These are phyloP conservation scores for Dicranocentrus wangi DNA, from an alignment of 2,888 invertebrate species.

Conservation along the genomic window DNA sequence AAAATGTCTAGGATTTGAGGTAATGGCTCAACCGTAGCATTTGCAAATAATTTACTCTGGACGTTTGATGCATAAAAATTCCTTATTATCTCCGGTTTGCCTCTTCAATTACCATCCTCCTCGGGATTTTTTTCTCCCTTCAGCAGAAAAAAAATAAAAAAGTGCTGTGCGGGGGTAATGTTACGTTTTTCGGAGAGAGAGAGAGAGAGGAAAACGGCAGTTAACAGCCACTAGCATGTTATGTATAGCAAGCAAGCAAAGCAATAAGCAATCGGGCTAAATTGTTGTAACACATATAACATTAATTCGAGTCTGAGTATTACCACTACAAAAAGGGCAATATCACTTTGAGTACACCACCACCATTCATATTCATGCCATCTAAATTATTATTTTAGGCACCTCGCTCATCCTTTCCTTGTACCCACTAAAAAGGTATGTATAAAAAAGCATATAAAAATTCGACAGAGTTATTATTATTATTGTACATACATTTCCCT, in stretches of 20 bases:
- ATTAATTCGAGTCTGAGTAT: conserved; percentile 46
- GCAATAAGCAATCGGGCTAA: conserved; percentile 50
- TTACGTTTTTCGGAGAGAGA: conserved; percentile 10
- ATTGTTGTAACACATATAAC: conserved; percentile 53
- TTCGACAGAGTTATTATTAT: too few species aligned
- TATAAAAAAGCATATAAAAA: too few species aligned
- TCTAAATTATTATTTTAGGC: conserved; percentile 19
- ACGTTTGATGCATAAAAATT: conserved; percentile 73
- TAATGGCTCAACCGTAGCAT: conserved; percentile 73
- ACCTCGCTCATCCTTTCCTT: conserved; percentile 2
- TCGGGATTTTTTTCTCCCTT: conserved; percentile 29
- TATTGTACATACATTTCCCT: too few species aligned
- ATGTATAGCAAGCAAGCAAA: conserved; percentile 11
- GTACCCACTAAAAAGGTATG: too few species aligned
- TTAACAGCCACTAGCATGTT: conserved; percentile 32
- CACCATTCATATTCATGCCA: conserved; percentile 36
- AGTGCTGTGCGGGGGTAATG: conserved; percentile 29
- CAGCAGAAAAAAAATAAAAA: conserved; percentile 42
- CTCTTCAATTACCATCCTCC: conserved; percentile 69
- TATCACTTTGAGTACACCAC: conserved; percentile 15
- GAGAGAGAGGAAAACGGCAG: conserved; percentile 16
- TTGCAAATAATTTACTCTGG: conserved; percentile 73
- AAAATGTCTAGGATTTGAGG: conserved; percentile 73
- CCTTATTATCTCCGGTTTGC: conserved; percentile 72
- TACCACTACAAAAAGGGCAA: conserved; percentile 15